Conservation (phyloP, 2,113 vertebrate species). For the Ceyx margarethae region DNA sequence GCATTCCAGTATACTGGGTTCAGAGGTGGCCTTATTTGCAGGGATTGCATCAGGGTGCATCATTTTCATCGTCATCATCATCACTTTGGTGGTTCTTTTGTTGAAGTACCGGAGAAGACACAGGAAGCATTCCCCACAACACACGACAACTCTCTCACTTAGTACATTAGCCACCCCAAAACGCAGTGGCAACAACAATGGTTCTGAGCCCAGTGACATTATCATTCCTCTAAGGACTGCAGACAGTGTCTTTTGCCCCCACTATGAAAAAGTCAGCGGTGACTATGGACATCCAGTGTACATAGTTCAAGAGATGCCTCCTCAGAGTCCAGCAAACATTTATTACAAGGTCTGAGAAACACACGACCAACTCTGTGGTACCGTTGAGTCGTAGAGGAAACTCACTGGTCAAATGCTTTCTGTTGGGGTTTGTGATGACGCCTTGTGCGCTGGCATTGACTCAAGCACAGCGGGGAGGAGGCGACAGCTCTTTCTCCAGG, state of each 20-base stretch:
- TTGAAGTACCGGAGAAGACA: slow-evolving; percentile 95
- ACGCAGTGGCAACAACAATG: slow-evolving; percentile 91
- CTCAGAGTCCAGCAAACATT: slow-evolving; percentile 98
- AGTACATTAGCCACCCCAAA: slow-evolving; percentile 98
- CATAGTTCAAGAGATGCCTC: slow-evolving; percentile 99
- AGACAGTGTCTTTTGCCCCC: slow-evolving; percentile 98
- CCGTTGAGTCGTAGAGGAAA: slow-evolving; percentile 73
- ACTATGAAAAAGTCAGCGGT: slow-evolving; percentile 99
- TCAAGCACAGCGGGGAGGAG: slow-evolving; percentile 64
- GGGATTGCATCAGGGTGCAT: slow-evolving; percentile 96
- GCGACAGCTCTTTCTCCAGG: slow-evolving; percentile 60
- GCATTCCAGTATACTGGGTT: slow-evolving; percentile 89
- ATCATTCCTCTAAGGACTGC: slow-evolving; percentile 99
- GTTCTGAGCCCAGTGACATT: slow-evolving; percentile 99
- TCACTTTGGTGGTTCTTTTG: slow-evolving; percentile 95
- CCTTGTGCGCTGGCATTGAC: slow-evolving; percentile 74
- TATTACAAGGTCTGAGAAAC: slow-evolving; percentile 97
- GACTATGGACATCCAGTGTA: slow-evolving; percentile 99
- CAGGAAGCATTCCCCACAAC: slow-evolving; percentile 96
- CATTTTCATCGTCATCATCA: slow-evolving; percentile 97
- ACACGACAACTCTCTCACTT: slow-evolving; percentile 90
- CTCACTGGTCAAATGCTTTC: slow-evolving; percentile 75
- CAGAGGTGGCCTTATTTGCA: slow-evolving; percentile 96
- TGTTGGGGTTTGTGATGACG: slow-evolving; percentile 68
- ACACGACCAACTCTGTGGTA: slow-evolving; percentile 55